These are phyloP conservation scores for Aculops lycopersici DNA, from an alignment of 1,140 invertebrate species.

Conservation along the genomic window DNA sequence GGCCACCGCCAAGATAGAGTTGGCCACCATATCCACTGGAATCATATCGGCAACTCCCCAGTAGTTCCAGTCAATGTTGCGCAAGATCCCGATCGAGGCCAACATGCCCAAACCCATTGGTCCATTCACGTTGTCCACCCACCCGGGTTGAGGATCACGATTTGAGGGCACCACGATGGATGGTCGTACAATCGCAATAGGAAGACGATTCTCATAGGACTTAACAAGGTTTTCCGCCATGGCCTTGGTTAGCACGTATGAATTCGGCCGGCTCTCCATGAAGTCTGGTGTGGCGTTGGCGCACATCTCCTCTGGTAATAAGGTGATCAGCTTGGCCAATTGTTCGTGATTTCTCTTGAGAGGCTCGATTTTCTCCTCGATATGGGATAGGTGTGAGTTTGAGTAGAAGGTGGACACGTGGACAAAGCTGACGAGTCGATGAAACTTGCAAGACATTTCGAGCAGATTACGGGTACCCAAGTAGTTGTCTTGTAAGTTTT, in stretches of 20 bases:
- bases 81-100: neutral
- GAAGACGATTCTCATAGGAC: conserved; percentile 24
- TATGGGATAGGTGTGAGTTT: conserved; percentile 23
- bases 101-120: conserved; percentile 43
- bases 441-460: conserved; percentile 10
- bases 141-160: conserved; percentile 21
- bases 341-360: neutral
- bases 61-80: neutral
- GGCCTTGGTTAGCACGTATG: conserved; percentile 50
- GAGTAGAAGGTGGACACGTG: conserved; percentile 11
- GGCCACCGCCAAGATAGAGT: neutral
- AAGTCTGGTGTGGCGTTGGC: conserved; percentile 14
- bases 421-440: conserved; percentile 7
- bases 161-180: conserved; percentile 39
- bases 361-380: conserved; percentile 31
- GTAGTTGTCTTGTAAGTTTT: conserved; percentile 47
- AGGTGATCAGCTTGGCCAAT: neutral
- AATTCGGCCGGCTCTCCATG: conserved; percentile 37
- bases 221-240: conserved; percentile 38
- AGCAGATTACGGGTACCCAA: conserved; percentile 48
- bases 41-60: neutral
- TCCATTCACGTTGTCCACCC: conserved; percentile 85
- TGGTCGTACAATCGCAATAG: conserved; percentile 46
- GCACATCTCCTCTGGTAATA: neutral
- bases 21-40: neutral